These are phyloP conservation scores for Catharus fuscescens DNA, from an alignment of 2,113 vertebrate species.

Conservation along the genomic window DNA sequence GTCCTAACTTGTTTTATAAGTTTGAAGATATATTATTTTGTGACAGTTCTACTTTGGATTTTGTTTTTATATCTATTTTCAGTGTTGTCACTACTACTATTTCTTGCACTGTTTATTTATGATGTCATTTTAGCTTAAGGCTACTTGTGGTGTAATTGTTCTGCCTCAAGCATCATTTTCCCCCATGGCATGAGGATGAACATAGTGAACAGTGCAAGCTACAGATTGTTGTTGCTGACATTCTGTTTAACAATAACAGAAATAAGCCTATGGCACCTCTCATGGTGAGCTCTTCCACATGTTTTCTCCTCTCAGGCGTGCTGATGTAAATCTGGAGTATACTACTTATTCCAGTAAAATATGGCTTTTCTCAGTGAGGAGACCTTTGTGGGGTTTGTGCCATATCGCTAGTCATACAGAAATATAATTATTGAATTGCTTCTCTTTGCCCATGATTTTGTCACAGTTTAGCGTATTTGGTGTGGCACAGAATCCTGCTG, in stretches of 20 bases:
- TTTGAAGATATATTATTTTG: neutral
- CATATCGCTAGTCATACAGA: neutral
- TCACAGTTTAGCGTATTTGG: neutral
- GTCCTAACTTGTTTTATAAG: neutral
- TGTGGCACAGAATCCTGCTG: neutral
- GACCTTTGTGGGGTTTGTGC: neutral
- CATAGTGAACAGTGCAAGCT: neutral
- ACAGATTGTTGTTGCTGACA: neutral
- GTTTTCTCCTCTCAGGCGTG: neutral
- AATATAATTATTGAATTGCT: neutral
- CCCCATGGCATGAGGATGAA: neutral
- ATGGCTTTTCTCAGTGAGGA: neutral
- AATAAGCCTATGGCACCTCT: neutral
- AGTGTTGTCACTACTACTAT: neutral
- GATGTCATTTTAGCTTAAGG: slow-evolving; percentile 46
- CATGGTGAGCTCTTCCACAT: neutral
- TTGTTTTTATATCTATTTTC: neutral
- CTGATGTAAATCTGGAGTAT: neutral
- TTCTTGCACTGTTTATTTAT: slow-evolving; percentile 32
- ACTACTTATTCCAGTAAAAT: neutral
- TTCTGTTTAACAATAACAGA: slow-evolving; percentile 19
- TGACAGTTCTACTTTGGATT: neutral
- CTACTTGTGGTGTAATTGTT: slow-evolving; percentile 27
- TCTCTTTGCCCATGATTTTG: neutral
- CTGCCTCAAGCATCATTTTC: slow-evolving; percentile 52